Evolutionary conservation across 64 coral and sea anemone genomes (phyloP).

Genomic region (Pachyseris speciosa): DNA sequence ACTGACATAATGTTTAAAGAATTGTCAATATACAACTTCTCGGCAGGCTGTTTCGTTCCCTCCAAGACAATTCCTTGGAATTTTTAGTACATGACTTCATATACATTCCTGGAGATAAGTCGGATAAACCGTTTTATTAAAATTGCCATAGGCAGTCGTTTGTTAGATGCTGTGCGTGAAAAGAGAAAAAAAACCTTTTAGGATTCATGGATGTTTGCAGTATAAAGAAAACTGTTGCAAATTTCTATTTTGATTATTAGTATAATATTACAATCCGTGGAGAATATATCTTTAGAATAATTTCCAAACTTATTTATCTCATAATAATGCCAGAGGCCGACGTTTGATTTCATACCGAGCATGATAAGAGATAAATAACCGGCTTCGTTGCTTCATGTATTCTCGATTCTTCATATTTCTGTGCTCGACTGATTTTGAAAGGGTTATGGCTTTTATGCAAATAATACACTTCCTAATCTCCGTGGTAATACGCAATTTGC

Average conservation of each 20-base stretch:
- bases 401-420: slow-evolving; percentile 16
- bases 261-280: not conserved
- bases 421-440: slow-evolving; percentile 1
- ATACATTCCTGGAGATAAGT: too few relatives aligned
- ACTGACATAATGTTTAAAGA: too few relatives aligned
- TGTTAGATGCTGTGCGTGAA: too few relatives aligned
- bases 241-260: not conserved
- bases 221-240: not conserved
- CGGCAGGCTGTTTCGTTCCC: too few relatives aligned
- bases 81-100: too few relatives aligned
- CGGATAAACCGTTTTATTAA: too few relatives aligned
- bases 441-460: not conserved
- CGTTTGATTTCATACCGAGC: not conserved
- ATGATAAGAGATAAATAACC: not conserved
- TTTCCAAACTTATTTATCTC: too few relatives aligned
- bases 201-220: too few relatives aligned
- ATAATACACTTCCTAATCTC: not conserved
- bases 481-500: not conserved
- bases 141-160: too few relatives aligned
- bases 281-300: too few relatives aligned
- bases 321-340: not conserved
- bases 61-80: too few relatives aligned
- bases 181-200: too few relatives aligned
- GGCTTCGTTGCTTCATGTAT: not conserved
- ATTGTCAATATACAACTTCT: not conserved